These are phyloP conservation scores for Brevipalpus yothersi DNA, from an alignment of 1,140 invertebrate species.

Conservation along the genomic window DNA sequence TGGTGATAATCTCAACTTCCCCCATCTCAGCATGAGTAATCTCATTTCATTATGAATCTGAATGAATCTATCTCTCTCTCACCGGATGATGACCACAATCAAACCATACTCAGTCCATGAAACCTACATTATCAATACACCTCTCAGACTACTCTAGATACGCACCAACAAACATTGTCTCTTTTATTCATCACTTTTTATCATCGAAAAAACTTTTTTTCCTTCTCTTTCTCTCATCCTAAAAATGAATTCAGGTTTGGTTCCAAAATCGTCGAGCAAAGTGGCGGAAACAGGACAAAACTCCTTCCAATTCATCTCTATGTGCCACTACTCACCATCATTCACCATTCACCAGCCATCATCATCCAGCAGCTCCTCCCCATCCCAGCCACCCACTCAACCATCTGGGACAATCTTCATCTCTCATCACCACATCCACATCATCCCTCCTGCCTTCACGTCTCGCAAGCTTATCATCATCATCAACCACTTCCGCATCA, in stretches of 20 bases:
- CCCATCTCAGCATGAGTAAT: too few relatives aligned
- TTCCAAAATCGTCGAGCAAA: constrained; percentile 81
- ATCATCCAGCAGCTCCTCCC: background rate
- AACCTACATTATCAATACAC: too few relatives aligned
- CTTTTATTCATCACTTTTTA: too few relatives aligned
- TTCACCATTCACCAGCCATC: background rate
- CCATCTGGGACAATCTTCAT: background rate
- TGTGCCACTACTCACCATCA: background rate
- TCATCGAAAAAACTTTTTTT: background rate
- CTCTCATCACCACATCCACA: background rate
- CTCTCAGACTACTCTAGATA: too few relatives aligned
- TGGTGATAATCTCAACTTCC: too few relatives aligned
- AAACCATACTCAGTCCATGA: too few relatives aligned
- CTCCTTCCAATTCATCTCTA: background rate
- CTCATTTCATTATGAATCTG: too few relatives aligned
- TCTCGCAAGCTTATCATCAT: background rate
- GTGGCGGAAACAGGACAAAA: constrained; percentile 42
- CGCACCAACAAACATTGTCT: too few relatives aligned
- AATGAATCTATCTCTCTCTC: too few relatives aligned
- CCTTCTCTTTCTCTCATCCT: background rate
- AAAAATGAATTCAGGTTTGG: constrained; percentile 42
- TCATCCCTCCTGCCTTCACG: background rate
- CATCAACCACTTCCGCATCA: background rate
- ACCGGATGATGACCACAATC: too few relatives aligned
- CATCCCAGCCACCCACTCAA: background rate